phyloP scores from a whole-genome alignment of 2,113 vertebrate genomes.

The Sebastes schlegelii region DNA sequence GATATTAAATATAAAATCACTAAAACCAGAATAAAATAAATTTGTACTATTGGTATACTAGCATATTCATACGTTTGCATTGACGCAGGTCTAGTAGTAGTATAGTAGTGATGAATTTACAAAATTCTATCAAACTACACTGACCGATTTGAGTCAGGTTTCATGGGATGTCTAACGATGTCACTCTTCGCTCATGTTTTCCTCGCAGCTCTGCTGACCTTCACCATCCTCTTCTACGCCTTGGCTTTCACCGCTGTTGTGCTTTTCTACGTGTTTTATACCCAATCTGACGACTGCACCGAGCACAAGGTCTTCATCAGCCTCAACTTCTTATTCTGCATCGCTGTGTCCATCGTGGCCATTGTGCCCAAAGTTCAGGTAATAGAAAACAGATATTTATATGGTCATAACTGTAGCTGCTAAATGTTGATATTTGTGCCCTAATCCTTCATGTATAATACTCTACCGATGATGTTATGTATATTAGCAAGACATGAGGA shows the following conservation, averaged over 20 bases:
- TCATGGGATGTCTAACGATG: neutral
- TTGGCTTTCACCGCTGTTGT: constrained; percentile 78
- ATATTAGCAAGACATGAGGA: neutral
- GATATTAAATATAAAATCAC: no score
- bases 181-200: neutral
- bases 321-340: constrained; percentile 91
- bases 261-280: constrained; percentile 91
- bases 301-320: constrained; percentile 92
- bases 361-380: constrained; percentile 95
- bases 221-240: constrained; percentile 85
- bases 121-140: no score
- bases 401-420: neutral
- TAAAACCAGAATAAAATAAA: no score
- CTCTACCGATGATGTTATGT: neutral
- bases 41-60: no score
- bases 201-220: constrained; percentile 83
- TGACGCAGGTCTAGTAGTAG: no score
- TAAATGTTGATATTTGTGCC: neutral
- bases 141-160: neutral
- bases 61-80: no score
- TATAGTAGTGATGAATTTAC: no score
- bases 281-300: constrained; percentile 81
- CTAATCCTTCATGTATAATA: neutral
- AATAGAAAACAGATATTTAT: constrained; percentile 17
- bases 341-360: constrained; percentile 85